These are phyloP conservation scores for Blastobasis adustella DNA, from an alignment of 2,888 invertebrate genomes.

Conservation along the genomic window DNA sequence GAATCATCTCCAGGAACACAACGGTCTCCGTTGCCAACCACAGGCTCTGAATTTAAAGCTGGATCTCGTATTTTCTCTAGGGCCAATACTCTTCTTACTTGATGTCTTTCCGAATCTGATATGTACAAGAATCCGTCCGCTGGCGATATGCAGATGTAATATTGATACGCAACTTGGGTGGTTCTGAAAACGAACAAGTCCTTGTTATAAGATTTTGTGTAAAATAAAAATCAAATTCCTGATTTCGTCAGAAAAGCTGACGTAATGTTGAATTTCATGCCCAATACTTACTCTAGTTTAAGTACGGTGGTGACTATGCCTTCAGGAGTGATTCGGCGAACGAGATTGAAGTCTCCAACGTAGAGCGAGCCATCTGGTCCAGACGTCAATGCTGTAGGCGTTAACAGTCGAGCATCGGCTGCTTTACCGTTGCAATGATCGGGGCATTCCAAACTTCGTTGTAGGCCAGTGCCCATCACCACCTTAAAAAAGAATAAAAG, in stretches of 20 bases:
- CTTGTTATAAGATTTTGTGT: background rate
- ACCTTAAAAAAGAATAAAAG: conserved; percentile 74
- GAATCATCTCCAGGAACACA: conserved; percentile 96
- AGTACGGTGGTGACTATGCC: conserved; percentile 92
- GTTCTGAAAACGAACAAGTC: conserved; percentile 78
- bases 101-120: conserved; percentile 95
- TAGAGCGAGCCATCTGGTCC: conserved; percentile 97
- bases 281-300: conserved; percentile 81
- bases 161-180: conserved; percentile 97
- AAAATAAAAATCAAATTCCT: background rate
- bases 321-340: conserved; percentile 91
- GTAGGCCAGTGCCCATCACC: conserved; percentile 93
- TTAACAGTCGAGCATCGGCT: conserved; percentile 89
- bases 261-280: background rate
- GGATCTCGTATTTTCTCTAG: conserved; percentile 89
- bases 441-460: conserved; percentile 89
- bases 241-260: background rate
- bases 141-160: conserved; percentile 96
- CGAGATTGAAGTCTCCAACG: conserved; percentile 97
- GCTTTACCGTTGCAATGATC: conserved; percentile 90
- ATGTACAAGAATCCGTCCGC: conserved; percentile 97
- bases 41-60: conserved; percentile 86
- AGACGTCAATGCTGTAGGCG: conserved; percentile 95
- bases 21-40: conserved; percentile 93
- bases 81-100: conserved; percentile 85